Percentiles rank a stretch among this genome's conserved stretches.
Conservation (phyloP, 2,888 invertebrate genomes). For the Orchestes rusci region DNA sequence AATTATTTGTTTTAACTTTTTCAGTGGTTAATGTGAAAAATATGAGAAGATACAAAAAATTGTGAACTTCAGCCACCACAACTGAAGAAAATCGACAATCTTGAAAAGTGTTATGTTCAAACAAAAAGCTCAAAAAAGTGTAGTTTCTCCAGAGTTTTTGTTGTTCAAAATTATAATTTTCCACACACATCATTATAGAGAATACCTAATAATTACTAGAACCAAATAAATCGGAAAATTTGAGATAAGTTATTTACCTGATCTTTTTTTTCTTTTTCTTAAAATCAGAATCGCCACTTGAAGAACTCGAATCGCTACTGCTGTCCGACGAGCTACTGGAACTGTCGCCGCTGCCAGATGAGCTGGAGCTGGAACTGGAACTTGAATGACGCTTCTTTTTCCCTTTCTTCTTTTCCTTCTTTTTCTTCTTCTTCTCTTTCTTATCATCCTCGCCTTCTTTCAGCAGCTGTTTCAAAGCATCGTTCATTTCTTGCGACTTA, state of each 20-base stretch:
- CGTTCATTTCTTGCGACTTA: constrained; percentile 53
- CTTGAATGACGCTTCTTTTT: constrained; percentile 52
- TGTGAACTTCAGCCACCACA: too few relatives aligned
- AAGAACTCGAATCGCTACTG: constrained; percentile 55
- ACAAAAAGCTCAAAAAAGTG: too few relatives aligned
- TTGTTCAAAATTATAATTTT: too few relatives aligned
- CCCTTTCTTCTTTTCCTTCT: constrained; percentile 57
- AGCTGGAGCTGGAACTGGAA: constrained; percentile 43
- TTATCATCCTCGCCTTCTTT: constrained; percentile 48
- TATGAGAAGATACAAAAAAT: too few relatives aligned
- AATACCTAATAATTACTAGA: too few relatives aligned
- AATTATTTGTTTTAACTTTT: too few relatives aligned
- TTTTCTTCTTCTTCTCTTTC: constrained; percentile 59
- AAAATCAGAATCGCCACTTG: constrained; percentile 55
- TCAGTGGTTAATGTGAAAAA: too few relatives aligned
- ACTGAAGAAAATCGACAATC: too few relatives aligned
- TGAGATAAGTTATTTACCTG: constrained; percentile 5
- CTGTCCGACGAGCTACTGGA: constrained; percentile 48
- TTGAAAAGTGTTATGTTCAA: too few relatives aligned
- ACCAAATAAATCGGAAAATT: too few relatives aligned
- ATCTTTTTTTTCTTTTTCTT: constrained; percentile 46
- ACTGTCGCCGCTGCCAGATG: constrained; percentile 52
- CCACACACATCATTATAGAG: too few relatives aligned
- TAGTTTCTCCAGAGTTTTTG: too few relatives aligned
- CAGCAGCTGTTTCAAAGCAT: constrained; percentile 56